These are phyloP conservation scores for Anoplolepis gracilipes DNA, from an alignment of 1,140 invertebrate genomes.

Conservation along the genomic window DNA sequence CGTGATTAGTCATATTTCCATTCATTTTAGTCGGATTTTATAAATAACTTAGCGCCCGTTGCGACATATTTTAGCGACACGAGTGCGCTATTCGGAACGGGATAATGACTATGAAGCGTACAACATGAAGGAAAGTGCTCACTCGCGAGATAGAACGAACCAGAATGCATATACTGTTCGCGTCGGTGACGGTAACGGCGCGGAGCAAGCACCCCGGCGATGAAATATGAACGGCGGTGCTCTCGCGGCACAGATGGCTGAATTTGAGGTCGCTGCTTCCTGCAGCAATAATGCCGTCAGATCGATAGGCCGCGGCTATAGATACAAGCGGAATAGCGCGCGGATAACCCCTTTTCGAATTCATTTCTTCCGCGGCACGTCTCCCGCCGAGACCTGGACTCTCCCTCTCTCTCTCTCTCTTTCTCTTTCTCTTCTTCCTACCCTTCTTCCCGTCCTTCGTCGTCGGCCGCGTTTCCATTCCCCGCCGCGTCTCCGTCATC, in stretches of 20 bases:
- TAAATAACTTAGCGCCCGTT: neutral
- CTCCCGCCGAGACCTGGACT: slow-evolving; percentile 52
- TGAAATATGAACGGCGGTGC: slow-evolving; percentile 75
- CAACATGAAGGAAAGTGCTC: slow-evolving; percentile 27
- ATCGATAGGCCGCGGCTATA: slow-evolving; percentile 74
- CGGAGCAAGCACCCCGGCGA: slow-evolving; percentile 73
- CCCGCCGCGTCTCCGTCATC: slow-evolving; percentile 55
- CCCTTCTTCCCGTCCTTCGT: neutral
- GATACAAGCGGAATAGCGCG: slow-evolving; percentile 57
- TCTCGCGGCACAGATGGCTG: slow-evolving; percentile 76
- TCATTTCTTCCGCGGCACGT: slow-evolving; percentile 69
- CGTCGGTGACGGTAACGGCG: slow-evolving; percentile 45
- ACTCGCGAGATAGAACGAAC: slow-evolving; percentile 38
- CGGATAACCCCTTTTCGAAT: slow-evolving; percentile 74
- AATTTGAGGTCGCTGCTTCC: slow-evolving; percentile 76
- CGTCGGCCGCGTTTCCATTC: slow-evolving; percentile 47
- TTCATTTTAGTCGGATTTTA: slow-evolving; percentile 5
- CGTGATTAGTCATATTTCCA: neutral
- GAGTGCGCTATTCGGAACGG: neutral
- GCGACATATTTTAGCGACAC: neutral
- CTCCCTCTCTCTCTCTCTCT: neutral
- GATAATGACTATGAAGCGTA: slow-evolving; percentile 32
- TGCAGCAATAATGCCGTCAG: slow-evolving; percentile 74
- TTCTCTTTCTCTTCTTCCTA: neutral
- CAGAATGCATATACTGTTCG: slow-evolving; percentile 28